Evolutionary conservation across 2,888 invertebrate genomes (phyloP), one percentile per base, ranked within the genome.

Genomic region (Rugalucina vietnamica): DNA sequence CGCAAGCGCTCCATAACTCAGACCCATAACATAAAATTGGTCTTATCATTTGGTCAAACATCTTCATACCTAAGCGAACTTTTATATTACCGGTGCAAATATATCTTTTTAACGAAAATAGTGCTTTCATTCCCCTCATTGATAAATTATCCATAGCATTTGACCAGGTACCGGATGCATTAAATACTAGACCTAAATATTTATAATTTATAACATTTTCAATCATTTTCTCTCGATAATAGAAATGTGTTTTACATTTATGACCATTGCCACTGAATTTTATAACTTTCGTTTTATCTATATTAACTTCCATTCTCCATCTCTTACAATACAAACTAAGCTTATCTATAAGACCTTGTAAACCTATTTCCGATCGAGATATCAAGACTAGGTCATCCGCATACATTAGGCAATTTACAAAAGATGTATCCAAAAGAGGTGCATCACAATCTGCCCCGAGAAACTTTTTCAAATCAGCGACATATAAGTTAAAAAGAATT

Each of bases 381-480:
- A 76, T 14, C 24, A 60, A 60, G 18, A 60, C 24, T 32, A 34
- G 24, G 24, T 65, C 65, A 39, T 76, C 76, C 39, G 60, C 76
- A 76, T 76, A 76, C n/a, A 76, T 24, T 60, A 76, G 39, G 27
- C 60, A 60, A n/a, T n/a, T n/a, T n/a, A n/a, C n/a, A n/a, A n/a
- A n/a, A n/a, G n/a, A n/a, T n/a, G n/a, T n/a, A n/a, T n/a, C n/a
- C n/a, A n/a, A n/a, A n/a, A n/a, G n/a, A n/a, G n/a, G n/a, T n/a
- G n/a, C n/a, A n/a, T n/a, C n/a, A n/a, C n/a, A n/a, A n/a, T n/a
- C n/a, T n/a, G n/a, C n/a, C n/a, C n/a, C n/a, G n/a, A n/a, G n/a
- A n/a, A n/a, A n/a, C n/a, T n/a, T n/a, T n/a, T n/a, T n/a, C n/a
- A n/a, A n/a, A n/a, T n/a, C n/a, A n/a, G n/a, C n/a, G n/a, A n/a